Evolutionary conservation across 1,140 invertebrate genomes (phyloP), one percentile per base, ranked within the genome.

Genomic region (Zaprionus africanus): DNA sequence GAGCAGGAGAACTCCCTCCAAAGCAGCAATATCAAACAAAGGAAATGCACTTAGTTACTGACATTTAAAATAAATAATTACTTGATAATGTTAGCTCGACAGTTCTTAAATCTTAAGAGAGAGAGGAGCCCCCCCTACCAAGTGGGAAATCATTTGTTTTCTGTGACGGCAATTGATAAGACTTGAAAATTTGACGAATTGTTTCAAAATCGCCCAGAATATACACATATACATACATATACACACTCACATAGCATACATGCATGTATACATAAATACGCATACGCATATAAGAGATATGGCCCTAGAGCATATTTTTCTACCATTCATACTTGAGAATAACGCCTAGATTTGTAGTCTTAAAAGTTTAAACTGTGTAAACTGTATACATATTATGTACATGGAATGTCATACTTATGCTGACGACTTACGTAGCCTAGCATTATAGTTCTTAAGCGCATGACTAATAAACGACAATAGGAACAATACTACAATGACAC

Each of bases 261-360:
- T 22, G 22, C 41, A 61, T 68, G 36, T 61, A 36, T 41, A 69
- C 41, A 51, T 46, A 38, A 49, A 51, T 38, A 75, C 24, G n/a
- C 43, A 41, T 68, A 74, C 38, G 72, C 24, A 82, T 78, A 75
- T 77, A 81, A 69, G 64, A 82, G 64, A 82, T 82, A 86, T 78
- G 80, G 83, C 84, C 77, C 71, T 87, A 81, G 84, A 88, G 77
- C 84, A 78, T 86, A 87, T 87, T 87, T 87, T 87, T 87, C 74
- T 87, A 87, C 84, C 81, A 87, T 84, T 88, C 84, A 87, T 87
- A 87, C 81, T 81, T 84, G 51, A 64, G 51, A 74, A 81, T 82
- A 87, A 83, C 59, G 78, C 74, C 57, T 88, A 88, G 80, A 34
- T 34, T 64, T 63, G 64, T 86, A 86, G 76, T 74, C 84, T 9